A percentile compares a stretch with the other conserved stretches of the same genome.
These are phyloP conservation scores for Sminthurinus aureus DNA, from an alignment of 2,888 invertebrate genomes.

Conservation along the genomic window DNA sequence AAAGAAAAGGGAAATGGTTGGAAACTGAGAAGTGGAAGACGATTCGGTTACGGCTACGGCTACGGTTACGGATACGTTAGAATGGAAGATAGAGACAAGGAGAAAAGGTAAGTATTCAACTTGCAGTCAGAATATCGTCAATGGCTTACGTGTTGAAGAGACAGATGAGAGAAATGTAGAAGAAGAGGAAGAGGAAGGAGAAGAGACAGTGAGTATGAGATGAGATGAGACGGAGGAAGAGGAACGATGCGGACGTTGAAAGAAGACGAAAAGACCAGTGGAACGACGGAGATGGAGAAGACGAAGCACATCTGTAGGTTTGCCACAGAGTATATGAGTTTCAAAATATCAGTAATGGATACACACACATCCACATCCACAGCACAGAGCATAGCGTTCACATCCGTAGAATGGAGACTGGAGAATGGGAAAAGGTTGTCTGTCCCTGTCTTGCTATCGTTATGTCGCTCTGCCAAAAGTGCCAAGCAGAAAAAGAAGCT, in stretches of 20 bases:
- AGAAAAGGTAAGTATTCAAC: constrained; percentile 2
- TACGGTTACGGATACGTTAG: background rate
- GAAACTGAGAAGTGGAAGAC: background rate
- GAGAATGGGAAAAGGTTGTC: constrained; percentile 38
- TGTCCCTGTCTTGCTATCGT: constrained; percentile 26
- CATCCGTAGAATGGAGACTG: constrained; percentile 24
- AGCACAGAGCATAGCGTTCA: constrained; percentile 12
- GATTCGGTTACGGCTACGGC: background rate
- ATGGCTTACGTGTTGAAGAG: background rate
- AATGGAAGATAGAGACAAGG: constrained; percentile 11
- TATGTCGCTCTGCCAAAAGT: constrained; percentile 32
- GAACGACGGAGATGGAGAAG: constrained; percentile 31
- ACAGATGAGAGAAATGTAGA: constrained; percentile 7
- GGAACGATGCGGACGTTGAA: constrained; percentile 4
- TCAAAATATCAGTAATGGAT: too few species aligned
- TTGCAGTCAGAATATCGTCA: background rate
- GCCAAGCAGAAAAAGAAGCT: constrained; percentile 1
- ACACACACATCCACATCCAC: too few species aligned
- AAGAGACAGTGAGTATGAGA: constrained; percentile 36
- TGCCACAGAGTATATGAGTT: background rate
- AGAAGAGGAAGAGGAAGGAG: constrained; percentile 1
- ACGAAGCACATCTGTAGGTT: background rate
- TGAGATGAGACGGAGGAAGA: constrained; percentile 42
- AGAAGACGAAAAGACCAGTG: constrained; percentile 19
- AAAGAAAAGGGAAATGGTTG: background rate